A percentile compares a stretch with the other conserved stretches of the same genome.
These are phyloP conservation scores for Cavia aperea DNA, from an alignment of 2,113 vertebrate genomes.

Conservation along the genomic window DNA sequence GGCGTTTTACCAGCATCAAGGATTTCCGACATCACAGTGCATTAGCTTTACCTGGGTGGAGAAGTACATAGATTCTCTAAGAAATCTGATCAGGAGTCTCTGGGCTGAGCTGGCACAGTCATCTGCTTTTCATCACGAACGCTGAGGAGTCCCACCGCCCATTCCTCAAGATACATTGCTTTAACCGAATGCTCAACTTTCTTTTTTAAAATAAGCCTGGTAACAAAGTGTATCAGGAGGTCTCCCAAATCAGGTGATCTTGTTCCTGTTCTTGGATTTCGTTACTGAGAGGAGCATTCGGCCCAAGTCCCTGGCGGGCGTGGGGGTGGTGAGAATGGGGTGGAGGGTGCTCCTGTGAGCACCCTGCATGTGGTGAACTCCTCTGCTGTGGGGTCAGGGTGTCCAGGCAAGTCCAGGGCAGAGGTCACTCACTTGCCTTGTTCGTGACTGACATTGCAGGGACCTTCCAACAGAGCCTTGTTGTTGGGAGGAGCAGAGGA, in stretches of 20 bases:
- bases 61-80: not conserved
- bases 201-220: not conserved
- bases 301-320: fast-evolving
- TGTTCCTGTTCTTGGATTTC: not conserved
- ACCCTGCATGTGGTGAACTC: not conserved
- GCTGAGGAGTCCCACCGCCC: not conserved
- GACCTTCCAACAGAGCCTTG: not conserved
- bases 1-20: not conserved
- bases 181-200: not conserved
- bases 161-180: not conserved
- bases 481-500: not conserved
- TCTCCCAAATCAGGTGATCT: not conserved
- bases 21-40: not conserved
- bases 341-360: too few species aligned
- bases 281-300: not conserved
- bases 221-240: not conserved
- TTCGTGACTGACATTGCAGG: not conserved
- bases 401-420: not conserved
- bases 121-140: not conserved
- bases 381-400: not conserved
- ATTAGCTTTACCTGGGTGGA: not conserved
- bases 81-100: not conserved
- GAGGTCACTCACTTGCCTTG: not conserved
- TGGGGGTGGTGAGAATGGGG: not conserved
- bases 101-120: not conserved